Base-by-base conservation (phyloP, 1,140 invertebrate species). In the Drosophila bocqueti region DNA sequence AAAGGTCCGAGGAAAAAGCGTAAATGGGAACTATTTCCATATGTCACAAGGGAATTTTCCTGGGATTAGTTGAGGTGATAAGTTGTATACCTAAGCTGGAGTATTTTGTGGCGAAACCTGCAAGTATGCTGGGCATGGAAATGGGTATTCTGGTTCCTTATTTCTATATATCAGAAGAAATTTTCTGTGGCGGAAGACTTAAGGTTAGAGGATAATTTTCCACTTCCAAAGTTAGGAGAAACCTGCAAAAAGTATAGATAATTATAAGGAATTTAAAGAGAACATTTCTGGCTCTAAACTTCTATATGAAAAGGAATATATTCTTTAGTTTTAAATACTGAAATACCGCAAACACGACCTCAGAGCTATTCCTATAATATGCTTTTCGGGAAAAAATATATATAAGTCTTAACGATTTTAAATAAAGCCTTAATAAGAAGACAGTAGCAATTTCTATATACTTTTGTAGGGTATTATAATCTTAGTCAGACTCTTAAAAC, bases 1-100 rank as follows among this genome's bases (percentile, higher is more conserved):
- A 54, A 21, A n/a, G 16, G 60, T 34, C 7, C 18, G 0, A n/a
- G 10, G 0, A 34, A 42, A 57, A 40, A 36, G 1, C 29, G 54
- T 8, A 68, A 42, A 18, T 52, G 46, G 36, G 21, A 57, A 57
- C 21, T 40, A 40, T 40, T 57, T 57, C 36, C 54, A 57, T 57
- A 26, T 40, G 36, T 26, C 36, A n/a, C 2, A 36, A n/a, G 40
- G 21, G n/a, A 57, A 50, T 36, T 63, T 54, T 21, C 24, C 26
- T 15, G 18, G 8, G 2, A 63, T 10, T 21, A 54, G 36, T 59
- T 9, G 6, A 59, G 57, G 16, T 43, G 26, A 21, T 43, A 36
- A 11, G 34, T 36, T 11, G 11, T 13, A 10, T 26, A n/a, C 24
- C 21, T 10, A 31, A 26, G 36, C 4, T 24, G 15, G 15, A 55